Evolutionary conservation across 1,140 invertebrate genomes (phyloP).

Genomic region (Rhizoglyphus robini): DNA sequence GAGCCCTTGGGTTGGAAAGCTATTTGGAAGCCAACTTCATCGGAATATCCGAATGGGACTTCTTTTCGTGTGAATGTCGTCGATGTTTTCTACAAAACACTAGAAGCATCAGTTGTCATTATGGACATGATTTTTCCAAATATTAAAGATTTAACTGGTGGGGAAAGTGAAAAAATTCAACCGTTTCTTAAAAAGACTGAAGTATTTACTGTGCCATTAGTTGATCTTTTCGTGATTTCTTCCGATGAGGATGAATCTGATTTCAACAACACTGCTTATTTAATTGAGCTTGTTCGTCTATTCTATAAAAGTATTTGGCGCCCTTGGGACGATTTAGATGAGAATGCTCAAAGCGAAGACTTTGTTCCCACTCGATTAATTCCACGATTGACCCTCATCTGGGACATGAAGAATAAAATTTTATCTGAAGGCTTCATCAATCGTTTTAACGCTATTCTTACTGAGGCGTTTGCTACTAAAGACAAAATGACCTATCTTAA

Average conservation of each 20-base stretch:
- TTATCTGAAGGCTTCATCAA: slow-evolving; percentile 21
- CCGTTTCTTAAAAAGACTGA: slow-evolving; percentile 1
- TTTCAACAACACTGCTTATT: slow-evolving; percentile 25
- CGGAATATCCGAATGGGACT: slow-evolving; percentile 6
- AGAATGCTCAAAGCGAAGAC: background rate
- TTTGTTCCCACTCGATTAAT: slow-evolving; percentile 22
- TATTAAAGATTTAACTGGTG: background rate
- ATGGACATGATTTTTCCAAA: slow-evolving; percentile 14
- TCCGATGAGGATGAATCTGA: slow-evolving; percentile 23
- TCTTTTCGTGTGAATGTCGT: slow-evolving; percentile 26
- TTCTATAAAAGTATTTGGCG: slow-evolving; percentile 24
- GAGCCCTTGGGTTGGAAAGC: slow-evolving; percentile 29
- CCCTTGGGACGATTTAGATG: slow-evolving; percentile 25
- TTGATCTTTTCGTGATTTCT: slow-evolving; percentile 24
- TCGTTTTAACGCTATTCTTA: slow-evolving; percentile 22
- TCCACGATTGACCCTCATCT: slow-evolving; percentile 24
- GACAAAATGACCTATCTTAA: slow-evolving; percentile 17
- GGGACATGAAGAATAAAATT: slow-evolving; percentile 25
- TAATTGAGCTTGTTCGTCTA: slow-evolving; percentile 26
- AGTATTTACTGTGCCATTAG: slow-evolving; percentile 21
- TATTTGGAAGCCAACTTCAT: slow-evolving; percentile 25
- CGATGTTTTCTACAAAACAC: slow-evolving; percentile 16
- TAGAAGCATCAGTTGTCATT: slow-evolving; percentile 25
- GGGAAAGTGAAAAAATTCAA: background rate
- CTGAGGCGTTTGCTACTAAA: slow-evolving; percentile 20